Base-by-base conservation (phyloP, 2,797 vertebrate genomes). In the Apodemus agrarius region DNA sequence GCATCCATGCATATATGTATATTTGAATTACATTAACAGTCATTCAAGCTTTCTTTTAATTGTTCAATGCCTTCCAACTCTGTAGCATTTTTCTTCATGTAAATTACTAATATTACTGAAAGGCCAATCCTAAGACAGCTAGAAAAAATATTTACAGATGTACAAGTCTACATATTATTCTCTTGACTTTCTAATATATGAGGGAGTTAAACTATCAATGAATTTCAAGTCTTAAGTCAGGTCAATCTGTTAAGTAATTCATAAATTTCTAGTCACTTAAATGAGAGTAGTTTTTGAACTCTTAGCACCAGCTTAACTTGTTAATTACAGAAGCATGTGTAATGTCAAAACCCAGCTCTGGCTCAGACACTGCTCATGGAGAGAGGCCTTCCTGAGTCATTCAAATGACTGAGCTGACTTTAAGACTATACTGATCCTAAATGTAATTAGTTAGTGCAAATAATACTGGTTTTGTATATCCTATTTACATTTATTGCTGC, bases 371-470 rank as follows among this genome's bases (percentile, higher is more conserved):
- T 82, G 24, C 83, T 95, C 69, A 54, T 52, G 59, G 59, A 29
- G 78, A 37, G 22, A 96, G 63, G 84, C 61, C 89, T 96, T 97
- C 79, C 89, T 87, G 81, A 98, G 46, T 80, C 54, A 97, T 93
- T 97, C 97, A 97, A 96, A 96, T 76, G 95, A 97, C 37, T 43
- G 14, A 97, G 86, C 82, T 85, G 76, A 98, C 72, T 65, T 92
- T 92, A 91, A 98, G 94, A 96, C 90, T 94, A 87, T 54, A 14
- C 34, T 89, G 86, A 54, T 87, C 9, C 5, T 11, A 59, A 89
- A 19, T 43, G 10, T 72, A 96, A 90, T 54, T 49, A 54, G 92
- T 46, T 92, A 84, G 29, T 3, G 49, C 16, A 74, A 88, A 57
- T 21, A 65, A 76, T 82, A 19, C 0, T 80, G 87, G 86, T 89